A percentile compares a stretch with the other conserved stretches of the same genome.
Evolutionary conservation across 2,888 invertebrate genomes (phyloP).

Genomic region (Phengaris alcon): DNA sequence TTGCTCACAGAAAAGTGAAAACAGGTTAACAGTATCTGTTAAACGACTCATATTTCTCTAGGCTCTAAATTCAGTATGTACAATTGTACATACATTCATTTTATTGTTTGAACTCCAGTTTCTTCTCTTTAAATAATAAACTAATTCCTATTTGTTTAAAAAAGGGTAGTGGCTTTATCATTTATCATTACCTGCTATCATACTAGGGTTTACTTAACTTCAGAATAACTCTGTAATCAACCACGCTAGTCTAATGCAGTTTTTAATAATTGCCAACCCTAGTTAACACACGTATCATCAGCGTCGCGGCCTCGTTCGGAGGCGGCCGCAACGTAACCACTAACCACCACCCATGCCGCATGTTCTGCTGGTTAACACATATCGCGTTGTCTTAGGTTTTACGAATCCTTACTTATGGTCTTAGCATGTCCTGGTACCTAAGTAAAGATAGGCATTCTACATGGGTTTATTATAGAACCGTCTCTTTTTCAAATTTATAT

Average conservation of each 20-base stretch:
- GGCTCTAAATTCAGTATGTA: background rate
- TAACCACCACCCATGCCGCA: constrained; percentile 21
- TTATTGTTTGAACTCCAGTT: too few relatives aligned
- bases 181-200: too few relatives aligned
- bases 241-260: background rate
- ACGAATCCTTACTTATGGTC: background rate
- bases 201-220: background rate
- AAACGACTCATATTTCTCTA: background rate
- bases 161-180: too few relatives aligned
- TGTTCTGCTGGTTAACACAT: constrained; percentile 33
- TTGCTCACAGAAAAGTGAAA: background rate
- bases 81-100: too few relatives aligned
- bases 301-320: constrained; percentile 35
- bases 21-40: background rate
- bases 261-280: constrained; percentile 32
- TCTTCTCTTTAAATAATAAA: too few relatives aligned
- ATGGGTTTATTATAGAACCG: too few relatives aligned
- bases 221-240: background rate
- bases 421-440: too few relatives aligned
- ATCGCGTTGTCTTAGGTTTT: constrained; percentile 34
- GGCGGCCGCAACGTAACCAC: constrained; percentile 33
- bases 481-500: too few relatives aligned
- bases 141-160: too few relatives aligned
- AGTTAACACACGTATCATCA: constrained; percentile 32
- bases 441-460: too few relatives aligned